Conservation (phyloP, 2,113 vertebrate species). For the Phalacrocorax brasilianus region DNA sequence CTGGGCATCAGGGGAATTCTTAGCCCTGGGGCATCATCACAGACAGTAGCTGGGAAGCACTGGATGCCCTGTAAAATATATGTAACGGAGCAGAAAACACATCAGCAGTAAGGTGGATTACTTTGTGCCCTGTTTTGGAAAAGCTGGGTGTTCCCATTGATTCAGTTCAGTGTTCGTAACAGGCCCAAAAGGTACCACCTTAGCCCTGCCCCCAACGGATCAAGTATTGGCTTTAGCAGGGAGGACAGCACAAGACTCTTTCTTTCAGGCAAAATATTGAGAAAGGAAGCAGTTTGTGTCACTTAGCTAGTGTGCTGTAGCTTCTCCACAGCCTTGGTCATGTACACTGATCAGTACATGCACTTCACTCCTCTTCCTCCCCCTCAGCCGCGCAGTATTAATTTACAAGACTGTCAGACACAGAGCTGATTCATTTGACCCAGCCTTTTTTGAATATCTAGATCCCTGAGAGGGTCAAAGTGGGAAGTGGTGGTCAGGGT, state of each 20-base stretch:
- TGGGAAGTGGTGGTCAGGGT: background rate
- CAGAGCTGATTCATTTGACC: background rate
- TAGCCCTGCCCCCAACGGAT: background rate
- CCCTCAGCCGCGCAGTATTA: background rate
- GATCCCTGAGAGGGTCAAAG: background rate
- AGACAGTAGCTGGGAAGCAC: background rate
- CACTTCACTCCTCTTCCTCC: slow-evolving; percentile 5
- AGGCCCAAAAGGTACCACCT: background rate
- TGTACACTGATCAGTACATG: rapidly evolving
- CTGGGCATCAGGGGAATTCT: background rate
- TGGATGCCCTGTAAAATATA: background rate
- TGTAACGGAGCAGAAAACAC: background rate
- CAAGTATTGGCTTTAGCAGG: background rate
- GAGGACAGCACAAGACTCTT: background rate
- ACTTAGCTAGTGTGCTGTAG: background rate
- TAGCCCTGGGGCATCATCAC: background rate
- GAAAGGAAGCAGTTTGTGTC: background rate
- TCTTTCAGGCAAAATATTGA: background rate
- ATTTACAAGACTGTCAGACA: background rate
- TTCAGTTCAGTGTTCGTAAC: background rate
- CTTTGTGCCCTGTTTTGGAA: background rate
- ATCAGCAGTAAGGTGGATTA: background rate
- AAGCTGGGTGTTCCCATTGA: background rate
- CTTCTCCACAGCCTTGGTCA: background rate
- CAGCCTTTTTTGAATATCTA: background rate